Evolutionary conservation across 2,797 vertebrate genomes (phyloP).

Genomic region (Podargus strigoides): DNA sequence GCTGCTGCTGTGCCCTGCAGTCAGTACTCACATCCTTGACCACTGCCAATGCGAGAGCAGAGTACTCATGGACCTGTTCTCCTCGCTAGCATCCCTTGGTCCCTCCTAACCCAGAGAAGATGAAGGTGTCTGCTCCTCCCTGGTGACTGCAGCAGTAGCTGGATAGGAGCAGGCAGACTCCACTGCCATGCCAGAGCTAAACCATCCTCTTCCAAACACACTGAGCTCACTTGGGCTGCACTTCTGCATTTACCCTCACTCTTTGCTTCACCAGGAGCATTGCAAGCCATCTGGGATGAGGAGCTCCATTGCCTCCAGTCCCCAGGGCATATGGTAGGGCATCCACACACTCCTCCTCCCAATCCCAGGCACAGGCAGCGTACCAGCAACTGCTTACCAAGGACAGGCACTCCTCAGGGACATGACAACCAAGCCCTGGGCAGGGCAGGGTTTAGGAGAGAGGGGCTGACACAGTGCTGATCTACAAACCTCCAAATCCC

Average conservation of each 20-base stretch:
- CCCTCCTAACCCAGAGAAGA: neutral
- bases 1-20: neutral
- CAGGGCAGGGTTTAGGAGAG: neutral
- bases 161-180: neutral
- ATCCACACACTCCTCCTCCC: neutral
- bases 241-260: too few relatives aligned
- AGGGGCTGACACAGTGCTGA: neutral
- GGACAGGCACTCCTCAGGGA: neutral
- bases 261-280: neutral
- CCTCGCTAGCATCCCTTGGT: neutral
- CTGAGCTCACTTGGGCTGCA: neutral
- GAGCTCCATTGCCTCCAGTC: neutral
- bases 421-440: neutral
- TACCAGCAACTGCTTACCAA: neutral
- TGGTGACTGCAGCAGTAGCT: neutral
- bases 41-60: fast-evolving
- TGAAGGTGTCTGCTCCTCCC: neutral
- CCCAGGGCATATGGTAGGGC: neutral
- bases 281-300: neutral
- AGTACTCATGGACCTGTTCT: fast-evolving
- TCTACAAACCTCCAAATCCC: neutral
- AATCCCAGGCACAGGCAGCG: neutral
- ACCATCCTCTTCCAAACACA: neutral
- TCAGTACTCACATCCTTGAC: neutral
- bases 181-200: neutral